Conservation (phyloP, 2,797 vertebrate genomes). For the Acanthis flammea region DNA sequence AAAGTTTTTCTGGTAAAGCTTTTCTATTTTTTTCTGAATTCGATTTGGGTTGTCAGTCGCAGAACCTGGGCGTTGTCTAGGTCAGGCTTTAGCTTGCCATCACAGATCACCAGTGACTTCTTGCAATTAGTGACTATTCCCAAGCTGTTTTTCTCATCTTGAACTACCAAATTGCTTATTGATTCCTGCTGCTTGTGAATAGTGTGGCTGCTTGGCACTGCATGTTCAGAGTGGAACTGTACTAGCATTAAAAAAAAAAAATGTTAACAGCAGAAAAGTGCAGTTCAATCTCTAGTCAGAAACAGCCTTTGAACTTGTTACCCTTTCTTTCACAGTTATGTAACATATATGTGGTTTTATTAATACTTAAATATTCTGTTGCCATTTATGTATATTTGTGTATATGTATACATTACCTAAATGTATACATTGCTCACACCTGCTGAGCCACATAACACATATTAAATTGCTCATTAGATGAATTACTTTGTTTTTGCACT, state of each 20-base stretch:
- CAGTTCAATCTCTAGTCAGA: neutral
- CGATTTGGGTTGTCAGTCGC: neutral
- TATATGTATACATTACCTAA: neutral
- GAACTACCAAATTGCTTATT: slow-evolving; percentile 2
- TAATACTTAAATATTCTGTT: neutral
- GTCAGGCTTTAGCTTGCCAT: neutral
- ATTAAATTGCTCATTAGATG: neutral
- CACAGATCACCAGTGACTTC: neutral
- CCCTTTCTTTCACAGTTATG: neutral
- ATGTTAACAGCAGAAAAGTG: neutral
- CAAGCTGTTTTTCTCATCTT: neutral
- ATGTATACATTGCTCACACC: neutral
- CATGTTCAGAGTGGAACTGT: neutral
- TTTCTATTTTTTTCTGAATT: neutral
- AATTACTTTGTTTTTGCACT: neutral
- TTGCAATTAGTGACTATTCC: neutral
- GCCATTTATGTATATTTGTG: rapidly evolving
- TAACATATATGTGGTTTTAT: neutral
- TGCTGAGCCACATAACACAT: neutral
- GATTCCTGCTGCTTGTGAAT: neutral
- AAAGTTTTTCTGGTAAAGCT: neutral
- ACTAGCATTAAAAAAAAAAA: neutral
- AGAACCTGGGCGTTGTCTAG: neutral
- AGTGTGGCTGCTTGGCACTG: neutral
- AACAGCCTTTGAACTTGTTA: neutral